A percentile compares a stretch with the other conserved stretches of the same genome.
Conservation (phyloP, 1,140 invertebrate genomes). For the Meloidogyne chitwoodi region DNA sequence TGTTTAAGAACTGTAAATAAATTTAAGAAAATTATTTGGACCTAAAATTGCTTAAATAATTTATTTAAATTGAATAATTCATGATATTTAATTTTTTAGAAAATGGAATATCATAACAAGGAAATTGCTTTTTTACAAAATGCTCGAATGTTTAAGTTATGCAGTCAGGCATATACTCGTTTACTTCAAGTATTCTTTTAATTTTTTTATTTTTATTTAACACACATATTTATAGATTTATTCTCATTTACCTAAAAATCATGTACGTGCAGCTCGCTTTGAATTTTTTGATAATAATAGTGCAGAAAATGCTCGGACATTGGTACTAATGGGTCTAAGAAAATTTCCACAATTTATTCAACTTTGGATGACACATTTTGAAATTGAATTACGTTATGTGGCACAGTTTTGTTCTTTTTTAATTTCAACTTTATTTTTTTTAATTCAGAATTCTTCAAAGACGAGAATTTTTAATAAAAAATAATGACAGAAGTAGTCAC, state of each 20-base stretch:
- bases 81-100: neutral
- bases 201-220: neutral
- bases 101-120: conserved; percentile 9
- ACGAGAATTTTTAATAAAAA: conserved; percentile 8
- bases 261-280: conserved; percentile 9
- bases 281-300: conserved; percentile 23
- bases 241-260: neutral
- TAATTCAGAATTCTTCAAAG: neutral
- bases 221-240: conserved; percentile 8
- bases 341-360: conserved; percentile 1
- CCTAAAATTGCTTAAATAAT: no score
- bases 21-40: no score
- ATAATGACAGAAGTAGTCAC: neutral
- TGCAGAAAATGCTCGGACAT: conserved; percentile 12
- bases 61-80: neutral
- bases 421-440: neutral
- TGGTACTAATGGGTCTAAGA: conserved; percentile 1
- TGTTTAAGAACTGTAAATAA: no score
- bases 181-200: conserved; percentile 11
- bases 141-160: conserved; percentile 1
- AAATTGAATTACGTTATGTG: conserved; percentile 19
- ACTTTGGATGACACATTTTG: conserved; percentile 10
- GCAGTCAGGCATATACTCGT: conserved; percentile 17
- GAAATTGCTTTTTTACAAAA: conserved; percentile 4
- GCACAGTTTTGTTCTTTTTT: conserved; percentile 6